Base-by-base conservation (phyloP, 2,113 vertebrate genomes). In the Varanus komodoensis region DNA sequence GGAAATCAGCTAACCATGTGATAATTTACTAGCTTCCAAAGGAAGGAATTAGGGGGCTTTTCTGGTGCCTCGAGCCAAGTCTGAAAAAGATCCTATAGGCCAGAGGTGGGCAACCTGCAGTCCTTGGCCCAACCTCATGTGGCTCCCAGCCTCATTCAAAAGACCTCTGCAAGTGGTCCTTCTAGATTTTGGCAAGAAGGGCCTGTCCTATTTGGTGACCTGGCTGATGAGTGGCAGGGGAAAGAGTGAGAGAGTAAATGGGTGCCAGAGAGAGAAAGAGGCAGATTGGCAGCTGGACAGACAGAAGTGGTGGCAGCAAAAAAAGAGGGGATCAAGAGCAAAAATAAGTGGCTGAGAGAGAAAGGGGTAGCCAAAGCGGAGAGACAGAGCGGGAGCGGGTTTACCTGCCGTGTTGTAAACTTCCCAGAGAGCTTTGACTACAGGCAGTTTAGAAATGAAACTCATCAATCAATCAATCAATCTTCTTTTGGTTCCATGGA, bases 41-140 rank as follows among this genome's bases (percentile, higher is more conserved):
- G 21, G 38, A 92, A 91, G 71, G 85, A 90, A 84, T 17, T 90
- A 75, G 54, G 92, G 52, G 86, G 61, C 52, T 86, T 88, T 1
- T 38, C 88, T 82, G 73, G 27, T 85, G 91, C 74, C 74, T 90
- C 80, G 82, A 94, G 52, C 0, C 32, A 91, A 78, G 90, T 82
- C 32, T 69, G 27, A 88, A 44, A 34, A 44, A 6, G 32, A n/a
- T 77, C 27, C 27, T 82, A 19, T 79, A 48, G 29, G 12, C 27
- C 57, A 29, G 75, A 19, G 75, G 38, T 23, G 38, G 19, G 75
- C 52, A 82, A 57, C n/a, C 27, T 34, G 32, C 12, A 32, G 77
- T 2, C 15, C 14, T 32, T 14, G 52, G 54, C n/a, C 54, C n/a
- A 82, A 34, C 32, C n/a, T 21, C 32, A 61, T 44, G 14, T 23